A percentile compares a stretch with the other conserved stretches of the same genome.
Conservation (phyloP, 2,113 vertebrate species). For the Recurvirostra avosetta region DNA sequence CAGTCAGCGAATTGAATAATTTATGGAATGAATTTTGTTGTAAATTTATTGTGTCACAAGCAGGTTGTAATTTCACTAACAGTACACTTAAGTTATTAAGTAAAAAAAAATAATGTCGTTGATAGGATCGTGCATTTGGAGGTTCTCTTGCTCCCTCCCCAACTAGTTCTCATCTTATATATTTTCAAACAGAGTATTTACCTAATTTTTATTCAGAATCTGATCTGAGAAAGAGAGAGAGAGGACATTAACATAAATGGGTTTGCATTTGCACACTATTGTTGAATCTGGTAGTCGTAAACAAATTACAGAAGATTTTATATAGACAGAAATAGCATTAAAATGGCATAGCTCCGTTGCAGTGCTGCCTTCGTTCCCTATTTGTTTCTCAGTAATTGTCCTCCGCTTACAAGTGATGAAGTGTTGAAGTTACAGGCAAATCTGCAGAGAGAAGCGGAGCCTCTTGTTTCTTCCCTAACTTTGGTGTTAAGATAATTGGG, state of each 20-base stretch:
- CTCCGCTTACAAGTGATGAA: neutral
- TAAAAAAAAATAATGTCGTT: slow-evolving; percentile 72
- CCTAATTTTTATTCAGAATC: slow-evolving; percentile 81
- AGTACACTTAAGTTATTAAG: slow-evolving; percentile 88
- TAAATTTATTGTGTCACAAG: slow-evolving; percentile 87
- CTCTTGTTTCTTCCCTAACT: neutral
- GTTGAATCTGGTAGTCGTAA: slow-evolving; percentile 75
- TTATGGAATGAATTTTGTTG: slow-evolving; percentile 85
- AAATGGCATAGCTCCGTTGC: neutral
- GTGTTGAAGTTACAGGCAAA: neutral
- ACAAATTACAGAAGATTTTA: slow-evolving; percentile 77
- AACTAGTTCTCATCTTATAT: slow-evolving; percentile 75
- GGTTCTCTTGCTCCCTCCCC: slow-evolving; percentile 48
- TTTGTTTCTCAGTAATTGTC: slow-evolving; percentile 32
- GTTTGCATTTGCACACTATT: slow-evolving; percentile 76
- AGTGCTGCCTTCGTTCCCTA: neutral
- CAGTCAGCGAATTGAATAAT: slow-evolving; percentile 85
- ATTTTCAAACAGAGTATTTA: slow-evolving; percentile 83
- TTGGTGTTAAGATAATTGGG: neutral
- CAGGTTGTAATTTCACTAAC: slow-evolving; percentile 88
- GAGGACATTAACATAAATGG: slow-evolving; percentile 76
- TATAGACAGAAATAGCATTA: slow-evolving; percentile 71
- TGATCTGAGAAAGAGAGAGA: slow-evolving; percentile 68
- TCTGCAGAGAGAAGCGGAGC: neutral
- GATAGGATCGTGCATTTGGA: slow-evolving; percentile 73